These are phyloP conservation scores for Tokudaia muenninki DNA, from an alignment of 2,797 vertebrate genomes.

Conservation along the genomic window DNA sequence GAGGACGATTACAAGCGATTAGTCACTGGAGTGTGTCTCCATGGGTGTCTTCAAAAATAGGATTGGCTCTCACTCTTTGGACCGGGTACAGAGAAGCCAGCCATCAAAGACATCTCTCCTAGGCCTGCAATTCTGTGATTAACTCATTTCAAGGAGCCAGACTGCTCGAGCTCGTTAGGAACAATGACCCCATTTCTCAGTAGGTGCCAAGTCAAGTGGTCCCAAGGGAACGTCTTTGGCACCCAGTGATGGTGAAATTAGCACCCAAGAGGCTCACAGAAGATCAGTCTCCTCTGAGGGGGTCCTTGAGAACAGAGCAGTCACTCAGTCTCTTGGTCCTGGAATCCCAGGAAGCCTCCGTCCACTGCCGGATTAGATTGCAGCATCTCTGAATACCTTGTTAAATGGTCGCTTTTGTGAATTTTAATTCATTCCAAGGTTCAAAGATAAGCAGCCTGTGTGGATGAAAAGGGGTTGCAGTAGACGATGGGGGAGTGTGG, in stretches of 20 bases:
- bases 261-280: conserved; percentile 56
- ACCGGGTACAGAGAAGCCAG: conserved; percentile 54
- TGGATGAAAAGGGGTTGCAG: background rate
- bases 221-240: conserved; percentile 74
- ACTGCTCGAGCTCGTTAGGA: conserved; percentile 36
- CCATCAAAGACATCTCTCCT: conserved; percentile 62
- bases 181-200: conserved; percentile 78
- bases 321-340: conserved; percentile 67
- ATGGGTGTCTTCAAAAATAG: conserved; percentile 76
- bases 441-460: conserved; percentile 64
- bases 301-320: conserved; percentile 51
- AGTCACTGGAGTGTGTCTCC: conserved; percentile 70
- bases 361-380: conserved; percentile 52
- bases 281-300: conserved; percentile 17
- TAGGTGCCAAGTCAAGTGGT: conserved; percentile 17
- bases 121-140: conserved; percentile 68
- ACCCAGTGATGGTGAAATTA: conserved; percentile 67
- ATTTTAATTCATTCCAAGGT: conserved; percentile 36
- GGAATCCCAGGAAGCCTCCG: conserved; percentile 64
- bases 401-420: conserved; percentile 28
- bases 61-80: conserved; percentile 73
- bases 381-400: conserved; percentile 61
- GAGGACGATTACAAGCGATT: conserved; percentile 77
- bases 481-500: background rate
- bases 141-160: conserved; percentile 74